A percentile compares a stretch with the other conserved stretches of the same genome.
These are phyloP conservation scores for Polyboroides typus DNA, from an alignment of 2,797 vertebrate species.

Conservation along the genomic window DNA sequence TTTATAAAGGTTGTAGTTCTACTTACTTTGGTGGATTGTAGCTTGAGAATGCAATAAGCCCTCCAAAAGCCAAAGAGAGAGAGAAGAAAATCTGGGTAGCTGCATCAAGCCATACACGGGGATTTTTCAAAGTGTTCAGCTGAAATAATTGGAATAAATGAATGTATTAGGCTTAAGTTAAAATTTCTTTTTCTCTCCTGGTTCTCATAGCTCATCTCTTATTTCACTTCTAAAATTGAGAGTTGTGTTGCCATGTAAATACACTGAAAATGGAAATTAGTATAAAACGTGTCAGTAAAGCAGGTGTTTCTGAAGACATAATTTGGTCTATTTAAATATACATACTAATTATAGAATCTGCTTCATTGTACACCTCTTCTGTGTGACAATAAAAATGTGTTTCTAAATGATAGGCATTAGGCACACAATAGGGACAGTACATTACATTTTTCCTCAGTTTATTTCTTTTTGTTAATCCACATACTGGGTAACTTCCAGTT, in stretches of 20 bases:
- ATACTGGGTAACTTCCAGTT: neutral
- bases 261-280: neutral
- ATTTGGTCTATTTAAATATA: neutral
- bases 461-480: neutral
- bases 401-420: neutral
- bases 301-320: neutral
- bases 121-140: conserved; percentile 79
- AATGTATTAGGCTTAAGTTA: neutral
- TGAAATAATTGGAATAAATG: conserved; percentile 53
- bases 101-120: conserved; percentile 90
- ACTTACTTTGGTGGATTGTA: conserved; percentile 84
- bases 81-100: conserved; percentile 95
- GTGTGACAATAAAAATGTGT: neutral
- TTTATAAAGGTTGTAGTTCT: neutral
- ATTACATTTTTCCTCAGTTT: neutral
- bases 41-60: conserved; percentile 92
- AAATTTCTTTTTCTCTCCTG: neutral
- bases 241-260: neutral
- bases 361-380: neutral
- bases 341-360: neutral
- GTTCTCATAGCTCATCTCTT: neutral
- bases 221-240: neutral
- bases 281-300: neutral
- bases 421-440: neutral
- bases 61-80: conserved; percentile 88